Evolutionary conservation across 2,113 vertebrate genomes (phyloP), one percentile per base, ranked within the genome.

Genomic region (Boleophthalmus pectinirostris): DNA sequence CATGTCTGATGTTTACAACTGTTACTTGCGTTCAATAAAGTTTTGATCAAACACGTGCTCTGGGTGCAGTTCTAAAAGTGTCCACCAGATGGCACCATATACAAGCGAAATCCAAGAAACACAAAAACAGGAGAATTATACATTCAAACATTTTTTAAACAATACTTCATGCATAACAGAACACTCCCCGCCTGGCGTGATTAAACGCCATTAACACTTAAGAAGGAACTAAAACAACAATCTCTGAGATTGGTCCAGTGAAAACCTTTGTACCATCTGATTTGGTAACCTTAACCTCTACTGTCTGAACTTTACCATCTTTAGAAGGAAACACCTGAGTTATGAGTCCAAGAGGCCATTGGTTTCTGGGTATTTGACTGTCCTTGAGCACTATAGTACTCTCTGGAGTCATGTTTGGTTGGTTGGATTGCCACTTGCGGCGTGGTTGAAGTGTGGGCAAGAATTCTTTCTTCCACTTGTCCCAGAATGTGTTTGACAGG

Each of bases 261-360:
- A 64, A 64, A 9, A 64, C 25, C 14, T 64, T 64, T 20, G 33
- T 38, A 20, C 29, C 60, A 20, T 38, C 25, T 2, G 60, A 64
- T 64, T 38, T 64, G 6, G 25, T 15, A 7, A 64, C 33, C 7
- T 64, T 33, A 13, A 61, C 20, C 2, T 58, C 58, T 61, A 61
- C 58, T 1, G 23, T 61, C 1, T 13, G 6, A 7, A 61, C 58
- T 25, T 25, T 33, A 29, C 23, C 21, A 23, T 61, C 24, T 61
- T 61, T 61, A 61, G 58, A 61, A 61, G 58, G 58, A 61, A 61
- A 61, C 24, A 61, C 58, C 24, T 61, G 58, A 61, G 58, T 29
- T 29, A 61, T 33, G 16, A 29, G 6, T 61, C n/a, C n/a, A 13
- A 23, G 24, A 61, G n/a, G n/a, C n/a, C n/a, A n/a, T n/a, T n/a